phyloP scores from a whole-genome alignment of 2,113 vertebrate species.

The Tetraodon nigroviridis region DNA sequence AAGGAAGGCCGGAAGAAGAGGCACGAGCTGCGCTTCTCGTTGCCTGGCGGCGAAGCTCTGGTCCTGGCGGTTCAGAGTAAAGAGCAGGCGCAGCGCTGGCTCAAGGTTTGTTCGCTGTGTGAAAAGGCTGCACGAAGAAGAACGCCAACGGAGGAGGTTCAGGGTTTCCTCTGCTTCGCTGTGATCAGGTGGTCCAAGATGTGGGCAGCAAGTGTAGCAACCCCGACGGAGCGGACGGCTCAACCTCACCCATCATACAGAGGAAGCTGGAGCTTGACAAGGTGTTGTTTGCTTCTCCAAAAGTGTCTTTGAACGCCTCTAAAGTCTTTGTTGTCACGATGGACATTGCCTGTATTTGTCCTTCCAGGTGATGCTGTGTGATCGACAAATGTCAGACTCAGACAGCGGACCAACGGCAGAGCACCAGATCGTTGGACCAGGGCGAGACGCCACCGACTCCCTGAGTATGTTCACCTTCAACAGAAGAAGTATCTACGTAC shows the following conservation, averaged over 20 bases:
- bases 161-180: conserved; percentile 11
- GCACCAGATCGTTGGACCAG: conserved; percentile 31
- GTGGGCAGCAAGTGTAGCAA: conserved; percentile 72
- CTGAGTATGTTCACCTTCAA: conserved; percentile 47
- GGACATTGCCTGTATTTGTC: neutral
- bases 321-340: too few relatives aligned
- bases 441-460: conserved; percentile 50
- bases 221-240: conserved; percentile 65
- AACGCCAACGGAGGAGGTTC: neutral
- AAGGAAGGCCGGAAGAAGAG: conserved; percentile 92
- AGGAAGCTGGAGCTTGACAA: conserved; percentile 89
- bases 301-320: too few relatives aligned
- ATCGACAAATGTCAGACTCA: conserved; percentile 62
- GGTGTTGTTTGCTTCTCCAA: conserved; percentile 67
- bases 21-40: conserved; percentile 90
- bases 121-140: neutral
- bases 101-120: conserved; percentile 74
- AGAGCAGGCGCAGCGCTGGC: conserved; percentile 95
- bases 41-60: conserved; percentile 84
- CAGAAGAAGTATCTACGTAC: too few relatives aligned
- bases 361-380: conserved; percentile 54
- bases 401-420: conserved; percentile 63
- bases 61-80: conserved; percentile 93
- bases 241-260: conserved; percentile 82
- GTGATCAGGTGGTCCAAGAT: conserved; percentile 85